These are phyloP conservation scores for Theocolax elegans DNA, from an alignment of 1,140 invertebrate genomes.

Conservation along the genomic window DNA sequence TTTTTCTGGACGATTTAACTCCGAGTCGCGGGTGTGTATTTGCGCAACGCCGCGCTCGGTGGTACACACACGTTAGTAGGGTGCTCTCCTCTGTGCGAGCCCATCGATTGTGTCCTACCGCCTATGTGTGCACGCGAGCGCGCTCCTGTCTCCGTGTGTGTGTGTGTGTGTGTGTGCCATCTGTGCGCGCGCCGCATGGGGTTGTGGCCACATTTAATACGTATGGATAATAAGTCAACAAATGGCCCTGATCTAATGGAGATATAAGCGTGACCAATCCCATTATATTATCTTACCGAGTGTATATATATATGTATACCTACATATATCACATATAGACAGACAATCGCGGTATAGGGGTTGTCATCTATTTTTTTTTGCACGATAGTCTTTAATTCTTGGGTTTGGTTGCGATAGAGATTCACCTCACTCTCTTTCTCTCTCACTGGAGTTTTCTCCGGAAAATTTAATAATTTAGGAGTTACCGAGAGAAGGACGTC, in stretches of 20 bases:
- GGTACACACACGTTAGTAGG: too few species aligned
- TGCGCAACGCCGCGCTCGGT: too few species aligned
- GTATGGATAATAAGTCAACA: conserved; percentile 31
- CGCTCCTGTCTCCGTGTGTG: too few species aligned
- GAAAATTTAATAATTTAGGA: conserved; percentile 39
- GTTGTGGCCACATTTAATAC: conserved; percentile 35
- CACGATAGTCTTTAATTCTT: neutral
- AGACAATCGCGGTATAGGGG: too few species aligned
- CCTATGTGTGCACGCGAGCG: too few species aligned
- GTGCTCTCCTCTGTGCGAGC: too few species aligned
- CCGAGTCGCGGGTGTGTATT: conserved; percentile 17
- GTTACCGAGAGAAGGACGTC: conserved; percentile 8
- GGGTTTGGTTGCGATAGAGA: too few species aligned
- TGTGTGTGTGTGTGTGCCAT: too few species aligned
- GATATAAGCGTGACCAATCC: conserved; percentile 37
- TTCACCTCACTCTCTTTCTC: neutral
- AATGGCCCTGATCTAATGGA: conserved; percentile 27
- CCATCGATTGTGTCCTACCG: too few species aligned
- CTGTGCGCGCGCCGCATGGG: neutral
- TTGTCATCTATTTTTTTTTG: too few species aligned
- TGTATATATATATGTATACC: neutral
- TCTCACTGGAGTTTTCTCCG: neutral
- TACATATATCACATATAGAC: neutral
- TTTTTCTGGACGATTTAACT: conserved; percentile 32
- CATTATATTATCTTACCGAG: conserved; percentile 31